These are phyloP conservation scores for Paratrypauchen microcephalus DNA, from an alignment of 2,797 vertebrate species.

Conservation along the genomic window DNA sequence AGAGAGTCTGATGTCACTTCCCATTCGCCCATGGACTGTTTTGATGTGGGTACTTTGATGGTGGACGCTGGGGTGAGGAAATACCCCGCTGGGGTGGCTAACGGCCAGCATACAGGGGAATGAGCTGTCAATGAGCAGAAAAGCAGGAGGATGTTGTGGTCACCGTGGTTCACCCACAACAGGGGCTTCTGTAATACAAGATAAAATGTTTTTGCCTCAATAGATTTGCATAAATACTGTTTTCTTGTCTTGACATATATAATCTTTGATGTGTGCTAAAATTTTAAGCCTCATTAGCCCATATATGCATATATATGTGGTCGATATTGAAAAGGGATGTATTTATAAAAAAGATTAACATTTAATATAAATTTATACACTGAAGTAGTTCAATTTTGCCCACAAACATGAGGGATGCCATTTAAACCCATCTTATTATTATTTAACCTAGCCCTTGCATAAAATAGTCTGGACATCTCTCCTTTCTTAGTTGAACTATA, in stretches of 20 bases:
- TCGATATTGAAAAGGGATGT: not conserved
- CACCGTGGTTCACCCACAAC: not conserved
- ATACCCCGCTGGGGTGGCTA: conserved; percentile 45
- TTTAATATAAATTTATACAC: too few relatives aligned
- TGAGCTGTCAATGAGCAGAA: conserved; percentile 53
- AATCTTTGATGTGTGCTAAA: not conserved
- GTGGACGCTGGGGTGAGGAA: conserved; percentile 34
- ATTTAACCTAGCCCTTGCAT: conserved; percentile 1
- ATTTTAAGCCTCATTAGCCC: not conserved
- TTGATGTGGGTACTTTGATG: conserved; percentile 64
- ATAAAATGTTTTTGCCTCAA: not conserved
- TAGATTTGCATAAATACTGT: not conserved
- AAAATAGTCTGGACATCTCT: not conserved
- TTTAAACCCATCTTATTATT: not conserved
- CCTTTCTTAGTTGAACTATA: conserved; percentile 3
- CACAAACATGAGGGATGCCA: too few relatives aligned
- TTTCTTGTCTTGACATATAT: not conserved
- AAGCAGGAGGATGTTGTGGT: conserved; percentile 61
- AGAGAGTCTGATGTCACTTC: conserved; percentile 59
- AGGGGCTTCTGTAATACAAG: conserved; percentile 28
- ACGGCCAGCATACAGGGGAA: conserved; percentile 38
- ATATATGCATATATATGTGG: not conserved
- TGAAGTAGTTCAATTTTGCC: too few relatives aligned
- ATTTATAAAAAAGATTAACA: too few relatives aligned
- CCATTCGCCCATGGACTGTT: conserved; percentile 38